Evolutionary conservation across 2,113 vertebrate genomes (phyloP).

Genomic region (Phylloscopus trochiloides): DNA sequence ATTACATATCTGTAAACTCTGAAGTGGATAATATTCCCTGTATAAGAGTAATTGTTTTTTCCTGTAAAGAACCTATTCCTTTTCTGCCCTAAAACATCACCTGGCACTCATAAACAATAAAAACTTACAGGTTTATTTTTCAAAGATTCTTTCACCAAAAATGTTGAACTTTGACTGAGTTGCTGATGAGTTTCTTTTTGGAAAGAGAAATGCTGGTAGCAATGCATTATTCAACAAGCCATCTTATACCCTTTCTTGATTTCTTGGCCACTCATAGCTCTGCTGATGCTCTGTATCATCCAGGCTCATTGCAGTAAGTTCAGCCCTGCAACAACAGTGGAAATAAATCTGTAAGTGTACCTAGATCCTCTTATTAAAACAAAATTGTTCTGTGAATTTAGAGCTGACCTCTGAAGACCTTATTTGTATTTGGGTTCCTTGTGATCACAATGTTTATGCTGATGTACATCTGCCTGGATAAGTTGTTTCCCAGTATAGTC

Average conservation of each 20-base stretch:
- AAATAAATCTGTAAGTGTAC: not conserved
- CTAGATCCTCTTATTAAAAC: not conserved
- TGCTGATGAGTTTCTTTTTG: not conserved
- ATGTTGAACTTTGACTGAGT: not conserved
- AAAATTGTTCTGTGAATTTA: not conserved
- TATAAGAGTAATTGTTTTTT: not conserved
- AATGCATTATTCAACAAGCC: not conserved
- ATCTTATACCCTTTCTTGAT: not conserved
- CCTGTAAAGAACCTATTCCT: not conserved
- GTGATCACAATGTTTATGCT: not conserved
- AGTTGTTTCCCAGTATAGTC: not conserved
- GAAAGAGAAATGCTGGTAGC: not conserved
- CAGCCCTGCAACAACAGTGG: not conserved
- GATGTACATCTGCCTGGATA: not conserved
- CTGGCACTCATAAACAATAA: not conserved
- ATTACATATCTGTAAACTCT: not conserved
- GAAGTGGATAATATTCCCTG: not conserved
- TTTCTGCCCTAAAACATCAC: not conserved
- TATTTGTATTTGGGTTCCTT: not conserved
- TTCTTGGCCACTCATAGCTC: not conserved
- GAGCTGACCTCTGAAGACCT: not conserved
- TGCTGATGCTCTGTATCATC: not conserved
- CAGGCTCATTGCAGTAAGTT: not conserved
- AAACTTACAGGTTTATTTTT: not conserved
- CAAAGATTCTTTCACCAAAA: not conserved